Conservation (phyloP, 2,888 invertebrate genomes). For the Chrysolina haemoptera region DNA sequence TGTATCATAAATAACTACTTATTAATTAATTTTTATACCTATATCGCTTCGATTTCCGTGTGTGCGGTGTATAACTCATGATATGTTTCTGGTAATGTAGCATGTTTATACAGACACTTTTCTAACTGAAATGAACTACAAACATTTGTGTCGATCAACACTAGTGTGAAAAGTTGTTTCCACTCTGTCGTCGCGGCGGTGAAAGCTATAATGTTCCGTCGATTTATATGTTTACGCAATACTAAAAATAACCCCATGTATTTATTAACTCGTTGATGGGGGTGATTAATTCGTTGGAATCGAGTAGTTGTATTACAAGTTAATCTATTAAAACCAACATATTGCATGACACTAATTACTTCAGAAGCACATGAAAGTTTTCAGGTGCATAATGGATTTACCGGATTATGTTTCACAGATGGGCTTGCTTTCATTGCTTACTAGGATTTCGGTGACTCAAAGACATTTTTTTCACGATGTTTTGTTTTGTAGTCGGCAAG, state of each 20-base stretch:
- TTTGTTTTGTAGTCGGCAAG: background rate
- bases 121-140: too few relatives aligned
- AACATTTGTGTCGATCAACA: too few relatives aligned
- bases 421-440: slow-evolving; percentile 9
- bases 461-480: background rate
- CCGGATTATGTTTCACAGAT: slow-evolving; percentile 29
- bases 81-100: too few relatives aligned
- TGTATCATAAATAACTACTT: too few relatives aligned
- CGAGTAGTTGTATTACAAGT: slow-evolving; percentile 53
- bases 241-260: slow-evolving; percentile 14
- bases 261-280: slow-evolving; percentile 29
- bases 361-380: slow-evolving; percentile 50
- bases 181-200: background rate
- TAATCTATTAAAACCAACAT: slow-evolving; percentile 49
- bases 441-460: slow-evolving; percentile 20
- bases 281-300: slow-evolving; percentile 56
- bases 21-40: too few relatives aligned
- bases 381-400: slow-evolving; percentile 41
- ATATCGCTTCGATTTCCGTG: too few relatives aligned
- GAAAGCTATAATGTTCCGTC: background rate
- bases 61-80: too few relatives aligned
- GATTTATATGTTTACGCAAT: slow-evolving; percentile 8
- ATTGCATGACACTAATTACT: slow-evolving; percentile 55
- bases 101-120: too few relatives aligned
- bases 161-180: background rate